Base-by-base conservation (phyloP, 2,888 invertebrate species). In the Athripsodes cinereus region DNA sequence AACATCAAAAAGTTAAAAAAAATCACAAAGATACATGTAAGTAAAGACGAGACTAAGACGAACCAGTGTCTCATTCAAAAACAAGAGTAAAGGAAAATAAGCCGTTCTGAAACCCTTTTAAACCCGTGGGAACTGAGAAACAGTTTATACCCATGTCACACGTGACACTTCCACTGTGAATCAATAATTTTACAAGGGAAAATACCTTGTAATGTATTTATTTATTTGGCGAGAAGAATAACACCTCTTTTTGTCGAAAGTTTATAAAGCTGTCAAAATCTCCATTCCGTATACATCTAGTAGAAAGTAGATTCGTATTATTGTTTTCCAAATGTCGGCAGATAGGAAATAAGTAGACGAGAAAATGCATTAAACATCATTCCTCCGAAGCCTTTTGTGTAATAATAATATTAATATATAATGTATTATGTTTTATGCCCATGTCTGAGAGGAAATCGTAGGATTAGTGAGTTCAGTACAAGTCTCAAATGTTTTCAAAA, bases 81-180 rank as follows among this genome's bases (percentile, higher is more conserved):
- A 40, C 26, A 6, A 26, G 16, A 40, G 5, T n/a, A 40, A 40
- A 40, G 40, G 22, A 44, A 59, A 58, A 49, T 54, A 56, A 60
- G 54, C 52, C 49, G 58, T 53, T 57, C 31, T 22, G 56, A 59
- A 57, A 63, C 63, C 61, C 57, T 61, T 16, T 63, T 55, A 63
- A 58, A 53, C 63, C 53, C 63, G 61, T 61, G 61, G 61, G 63
- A 63, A 55, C 57, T 51, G 22, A 13, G 26, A 46, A 22, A 59
- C 35, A 57, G 61, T 58, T 59, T 58, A 51, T 54, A 62, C 62
- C 60, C 62, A 49, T 59, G 60, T 62, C 61, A 63, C 63, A 59
- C 47, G 58, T 56, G 57, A 58, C 60, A 52, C 44, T 53, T 19
- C 51, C 35, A 16, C 50, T 46, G 52, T 34, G 55, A 63, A 63